phyloP scores from a whole-genome alignment of 30 jellyfish, hydroid and myxozoan genomes.

The Aurelia aurita region DNA sequence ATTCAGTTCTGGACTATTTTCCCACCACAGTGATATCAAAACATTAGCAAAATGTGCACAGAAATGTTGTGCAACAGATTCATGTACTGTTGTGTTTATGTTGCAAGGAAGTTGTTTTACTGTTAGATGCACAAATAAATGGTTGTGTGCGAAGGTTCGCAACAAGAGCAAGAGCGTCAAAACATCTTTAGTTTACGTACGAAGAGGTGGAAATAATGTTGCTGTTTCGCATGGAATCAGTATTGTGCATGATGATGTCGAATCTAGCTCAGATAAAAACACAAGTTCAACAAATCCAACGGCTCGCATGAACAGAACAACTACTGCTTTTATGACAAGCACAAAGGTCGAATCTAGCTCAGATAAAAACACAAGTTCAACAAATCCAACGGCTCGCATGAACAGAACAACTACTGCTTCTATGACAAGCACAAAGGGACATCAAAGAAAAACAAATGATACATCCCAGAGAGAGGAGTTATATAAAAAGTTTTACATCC shows the following conservation, averaged over 20 bases:
- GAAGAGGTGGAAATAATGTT: conserved; percentile 30
- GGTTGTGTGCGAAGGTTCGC: conserved; percentile 74
- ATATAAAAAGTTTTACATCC: background rate
- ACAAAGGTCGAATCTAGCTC: too few species aligned
- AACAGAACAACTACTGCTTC: too few species aligned
- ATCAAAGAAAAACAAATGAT: too few species aligned
- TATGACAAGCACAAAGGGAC: too few species aligned
- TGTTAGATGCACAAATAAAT: conserved; percentile 68
- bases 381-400: too few species aligned
- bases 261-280: background rate
- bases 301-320: too few species aligned
- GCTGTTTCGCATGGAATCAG: conserved; percentile 4
- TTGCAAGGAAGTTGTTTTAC: conserved; percentile 71
- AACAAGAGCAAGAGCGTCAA: conserved; percentile 34
- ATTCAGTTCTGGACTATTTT: conserved; percentile 78
- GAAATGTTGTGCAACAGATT: conserved; percentile 70
- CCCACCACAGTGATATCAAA: conserved; percentile 58
- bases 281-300: background rate
- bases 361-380: too few species aligned
- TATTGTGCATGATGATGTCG: conserved; percentile 5
- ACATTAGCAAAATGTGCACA: conserved; percentile 63
- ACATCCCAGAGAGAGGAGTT: background rate
- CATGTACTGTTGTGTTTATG: conserved; percentile 77
- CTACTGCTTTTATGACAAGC: too few species aligned
- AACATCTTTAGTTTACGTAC: conserved; percentile 50